phyloP scores from a whole-genome alignment of 2,113 vertebrate species.

The Caranx melampygus region DNA sequence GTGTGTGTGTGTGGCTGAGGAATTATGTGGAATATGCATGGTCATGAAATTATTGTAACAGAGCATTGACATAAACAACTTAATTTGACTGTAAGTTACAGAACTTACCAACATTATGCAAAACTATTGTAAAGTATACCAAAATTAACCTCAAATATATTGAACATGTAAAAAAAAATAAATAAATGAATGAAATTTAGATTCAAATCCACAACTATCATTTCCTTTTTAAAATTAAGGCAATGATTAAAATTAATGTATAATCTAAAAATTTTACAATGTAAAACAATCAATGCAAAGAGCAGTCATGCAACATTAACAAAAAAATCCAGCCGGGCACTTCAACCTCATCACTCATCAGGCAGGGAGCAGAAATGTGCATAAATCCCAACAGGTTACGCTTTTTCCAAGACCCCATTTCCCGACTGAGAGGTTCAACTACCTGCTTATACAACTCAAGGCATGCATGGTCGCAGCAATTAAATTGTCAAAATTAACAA shows the following conservation, averaged over 20 bases:
- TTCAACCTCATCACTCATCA: constrained; percentile 71
- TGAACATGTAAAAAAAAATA: not conserved
- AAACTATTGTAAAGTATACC: not conserved
- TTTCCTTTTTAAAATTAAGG: not conserved
- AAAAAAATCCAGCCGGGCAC: constrained; percentile 41
- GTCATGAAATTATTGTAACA: not conserved
- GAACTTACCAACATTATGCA: not conserved
- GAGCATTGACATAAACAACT: no score
- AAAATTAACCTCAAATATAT: not conserved
- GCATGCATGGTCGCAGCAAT: constrained; percentile 91
- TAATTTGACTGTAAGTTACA: not conserved
- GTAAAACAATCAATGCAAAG: constrained; percentile 19
- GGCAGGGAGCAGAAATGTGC: constrained; percentile 60
- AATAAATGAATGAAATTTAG: not conserved
- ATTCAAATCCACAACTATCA: not conserved
- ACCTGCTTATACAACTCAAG: constrained; percentile 80
- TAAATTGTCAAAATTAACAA: constrained; percentile 99
- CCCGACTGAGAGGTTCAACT: constrained; percentile 71
- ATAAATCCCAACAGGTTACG: constrained; percentile 74
- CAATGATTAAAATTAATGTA: constrained; percentile 7
- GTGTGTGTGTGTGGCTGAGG: not conserved
- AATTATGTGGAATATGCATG: constrained; percentile 1
- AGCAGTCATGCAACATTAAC: constrained; percentile 43
- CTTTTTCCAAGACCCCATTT: constrained; percentile 66
- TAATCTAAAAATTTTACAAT: constrained; percentile 14